Evolutionary conservation across 2,888 invertebrate genomes (phyloP).

Genomic region (Eupithecia subfuscata): DNA sequence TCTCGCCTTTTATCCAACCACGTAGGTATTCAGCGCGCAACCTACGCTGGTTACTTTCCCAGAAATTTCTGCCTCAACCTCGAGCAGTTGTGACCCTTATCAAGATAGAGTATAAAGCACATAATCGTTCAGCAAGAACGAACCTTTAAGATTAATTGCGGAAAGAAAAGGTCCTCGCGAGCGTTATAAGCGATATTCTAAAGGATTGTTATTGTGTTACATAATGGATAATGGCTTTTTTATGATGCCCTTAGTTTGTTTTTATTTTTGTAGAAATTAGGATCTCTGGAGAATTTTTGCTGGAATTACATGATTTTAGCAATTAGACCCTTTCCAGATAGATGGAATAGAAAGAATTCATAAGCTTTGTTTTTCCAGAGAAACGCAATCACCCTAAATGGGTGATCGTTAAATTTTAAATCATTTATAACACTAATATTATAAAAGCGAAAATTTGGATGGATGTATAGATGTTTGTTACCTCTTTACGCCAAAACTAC

Average conservation of each 20-base stretch:
- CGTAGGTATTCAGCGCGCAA: constrained; percentile 37
- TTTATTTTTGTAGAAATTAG: constrained; percentile 28
- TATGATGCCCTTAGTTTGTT: constrained; percentile 36
- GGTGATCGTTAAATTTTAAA: too few relatives aligned
- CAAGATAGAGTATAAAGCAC: constrained; percentile 18
- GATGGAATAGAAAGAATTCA: neutral
- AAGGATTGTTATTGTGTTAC: constrained; percentile 43
- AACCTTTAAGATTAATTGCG: constrained; percentile 35
- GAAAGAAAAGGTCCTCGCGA: constrained; percentile 42
- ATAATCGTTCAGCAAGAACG: constrained; percentile 26
- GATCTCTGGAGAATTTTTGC: neutral
- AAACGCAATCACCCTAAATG: neutral
- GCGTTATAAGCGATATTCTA: constrained; percentile 40
- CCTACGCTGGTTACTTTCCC: constrained; percentile 20
- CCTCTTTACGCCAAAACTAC: too few relatives aligned
- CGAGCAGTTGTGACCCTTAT: constrained; percentile 26
- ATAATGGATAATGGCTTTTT: constrained; percentile 37
- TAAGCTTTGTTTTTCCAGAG: neutral
- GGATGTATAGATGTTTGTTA: too few relatives aligned
- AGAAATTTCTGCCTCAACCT: constrained; percentile 16
- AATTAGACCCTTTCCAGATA: neutral
- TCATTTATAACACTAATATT: too few relatives aligned
- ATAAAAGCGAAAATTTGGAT: too few relatives aligned
- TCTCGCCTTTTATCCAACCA: constrained; percentile 26
- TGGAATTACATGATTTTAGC: neutral